Evolutionary conservation across 2,113 vertebrate genomes (phyloP), one percentile per base, ranked within the genome.

Genomic region (Chauna torquata): DNA sequence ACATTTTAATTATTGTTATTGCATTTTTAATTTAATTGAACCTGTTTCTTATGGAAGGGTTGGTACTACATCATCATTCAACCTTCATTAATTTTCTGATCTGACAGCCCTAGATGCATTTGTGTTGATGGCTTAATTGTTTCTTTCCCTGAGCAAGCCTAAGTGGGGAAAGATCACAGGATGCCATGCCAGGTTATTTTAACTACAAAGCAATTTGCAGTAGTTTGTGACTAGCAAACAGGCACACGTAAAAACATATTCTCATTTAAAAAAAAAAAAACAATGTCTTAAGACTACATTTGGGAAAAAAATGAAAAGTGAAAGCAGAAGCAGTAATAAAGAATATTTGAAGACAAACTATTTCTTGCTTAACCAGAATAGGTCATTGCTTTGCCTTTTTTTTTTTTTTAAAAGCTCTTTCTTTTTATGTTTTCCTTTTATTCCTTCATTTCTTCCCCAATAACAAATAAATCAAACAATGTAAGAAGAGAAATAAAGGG

Each of bases 101-200:
- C 44, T 90, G 82, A 94, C 90, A 95, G 49, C 30, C 30, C 24
- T 36, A 69, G 47, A 61, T 70, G 25, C 36, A 57, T 79, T 90
- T 92, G 32, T 80, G 57, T 76, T 76, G 86, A 92, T 87, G 66
- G 55, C 38, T 93, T 90, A 90, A 92, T 90, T 68, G n/a, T 54
- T 96, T 74, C 65, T 83, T 92, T 83, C 28, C 55, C 45, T 50
- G 10, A 82, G 52, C 71, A 93, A 90, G 25, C 6, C 3, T 14
- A 81, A 88, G 55, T 30, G 6, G 15, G 34, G 28, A 47, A 88
- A 71, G 5, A 2, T 68, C 72, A 86, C 28, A 88, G 16, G 45
- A 62, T 79, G 17, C 2, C 44, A 78, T 34, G 15, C 44, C 52
- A 74, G 9, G 59, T 90, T 88, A 78, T 78, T 36, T 81, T 64